Conservation (phyloP, 2,113 vertebrate genomes). For the Bufo gargarizans region DNA sequence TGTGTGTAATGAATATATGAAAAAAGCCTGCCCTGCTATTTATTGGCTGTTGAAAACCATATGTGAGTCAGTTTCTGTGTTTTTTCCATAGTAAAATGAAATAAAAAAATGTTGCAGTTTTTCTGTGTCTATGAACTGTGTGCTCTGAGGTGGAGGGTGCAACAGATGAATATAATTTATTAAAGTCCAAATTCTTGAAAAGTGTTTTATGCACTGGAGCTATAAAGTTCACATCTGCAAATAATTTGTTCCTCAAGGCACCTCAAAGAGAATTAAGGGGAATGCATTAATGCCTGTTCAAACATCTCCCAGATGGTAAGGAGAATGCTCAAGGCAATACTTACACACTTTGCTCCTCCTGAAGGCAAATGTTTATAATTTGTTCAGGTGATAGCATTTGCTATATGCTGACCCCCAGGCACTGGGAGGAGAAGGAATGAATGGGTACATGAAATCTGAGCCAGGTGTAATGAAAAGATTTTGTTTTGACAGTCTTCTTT, state of each 20-base stretch:
- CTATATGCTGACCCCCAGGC: neutral
- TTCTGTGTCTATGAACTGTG: conserved; percentile 11
- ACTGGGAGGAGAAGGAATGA: neutral
- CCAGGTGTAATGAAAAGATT: conserved; percentile 18
- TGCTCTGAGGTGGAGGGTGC: neutral
- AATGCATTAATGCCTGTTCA: conserved; percentile 41
- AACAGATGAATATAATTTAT: conserved; percentile 53
- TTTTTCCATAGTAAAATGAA: conserved; percentile 9
- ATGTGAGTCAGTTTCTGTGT: neutral
- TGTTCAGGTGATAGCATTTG: conserved; percentile 54
- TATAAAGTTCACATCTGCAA: conserved; percentile 7
- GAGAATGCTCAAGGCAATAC: neutral
- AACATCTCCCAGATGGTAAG: conserved; percentile 41
- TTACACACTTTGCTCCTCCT: accelerated
- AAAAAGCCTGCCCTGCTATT: neutral
- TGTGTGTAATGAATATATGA: conserved; percentile 10
- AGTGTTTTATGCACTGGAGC: neutral
- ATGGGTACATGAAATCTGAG: conserved; percentile 17
- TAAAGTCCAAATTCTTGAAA: neutral
- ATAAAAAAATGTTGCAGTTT: conserved; percentile 11
- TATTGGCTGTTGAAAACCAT: conserved; percentile 26
- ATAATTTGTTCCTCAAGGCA: conserved; percentile 33
- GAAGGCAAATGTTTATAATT: conserved; percentile 21
- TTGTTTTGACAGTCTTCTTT: conserved; percentile 22
- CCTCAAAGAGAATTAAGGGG: neutral